Base-by-base conservation (phyloP, 2,113 vertebrate species). In the Orycteropus afer region DNA sequence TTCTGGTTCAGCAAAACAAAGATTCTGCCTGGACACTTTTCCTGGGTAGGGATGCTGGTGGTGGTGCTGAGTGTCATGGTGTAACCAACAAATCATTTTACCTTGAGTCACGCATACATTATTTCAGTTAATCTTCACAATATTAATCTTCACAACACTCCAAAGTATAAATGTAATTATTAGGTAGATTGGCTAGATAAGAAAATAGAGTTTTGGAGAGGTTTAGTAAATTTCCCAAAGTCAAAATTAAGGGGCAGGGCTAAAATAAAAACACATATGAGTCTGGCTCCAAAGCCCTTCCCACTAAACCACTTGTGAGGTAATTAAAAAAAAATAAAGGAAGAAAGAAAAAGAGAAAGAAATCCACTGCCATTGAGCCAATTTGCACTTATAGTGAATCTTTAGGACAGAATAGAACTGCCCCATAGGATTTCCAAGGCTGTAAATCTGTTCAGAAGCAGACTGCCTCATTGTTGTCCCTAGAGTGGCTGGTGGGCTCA, bases 1-100 rank as follows among this genome's bases (percentile, higher is more conserved):
- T 78, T 65, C 45, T 74, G 20, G 37, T 40, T 94, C 80, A 63
- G 57, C 7, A 77, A 55, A 93, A 84, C n/a, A 84, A 79, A 89
- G 3, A 37, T 34, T 47, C 37, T 76, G 25, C 13, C 32, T 76
- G 40, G 65, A 10, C 25, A 86, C 51, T 51, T 34, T 12, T 45
- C 22, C 7, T 57, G 9, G 34, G 13, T 59, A 12, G 23, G 7
- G 13, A 74, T 6, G n/a, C n/a, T n/a, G 7, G 55, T 40, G 8
- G 3, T 57, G 5, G 25, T 40, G 8, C 2, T 63, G 51, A 20
- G 20, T 67, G 12, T 57, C 29, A 13, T 27, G 34, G 2, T 74
- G 55, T 23, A 67, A 90, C 45, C 81, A 71, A 42, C 27, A 11
- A n/a, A 86, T 65, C 32, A 13, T 85, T 86, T 80, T 32, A 71